phyloP scores from a whole-genome alignment of 2,888 invertebrate species.

The Sisyra terminalis region DNA sequence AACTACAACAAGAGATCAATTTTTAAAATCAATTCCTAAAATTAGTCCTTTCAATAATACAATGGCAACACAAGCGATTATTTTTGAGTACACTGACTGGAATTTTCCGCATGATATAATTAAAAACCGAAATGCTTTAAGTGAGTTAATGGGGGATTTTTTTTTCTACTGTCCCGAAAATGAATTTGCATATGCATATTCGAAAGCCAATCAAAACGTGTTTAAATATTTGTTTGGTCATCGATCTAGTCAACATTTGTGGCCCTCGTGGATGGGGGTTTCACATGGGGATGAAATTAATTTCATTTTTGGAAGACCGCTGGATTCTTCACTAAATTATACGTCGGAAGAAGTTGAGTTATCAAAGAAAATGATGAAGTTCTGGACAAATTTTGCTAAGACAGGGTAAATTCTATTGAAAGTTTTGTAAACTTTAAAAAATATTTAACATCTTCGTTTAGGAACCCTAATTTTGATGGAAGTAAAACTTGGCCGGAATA shows the following conservation, averaged over 20 bases:
- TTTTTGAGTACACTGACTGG: conserved; percentile 89
- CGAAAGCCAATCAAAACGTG: conserved; percentile 74
- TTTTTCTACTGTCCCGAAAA: conserved; percentile 92
- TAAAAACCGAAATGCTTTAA: conserved; percentile 68
- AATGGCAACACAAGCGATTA: conserved; percentile 70
- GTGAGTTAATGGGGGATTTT: conserved; percentile 88
- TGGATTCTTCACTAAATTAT: conserved; percentile 68
- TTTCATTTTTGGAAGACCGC: conserved; percentile 88
- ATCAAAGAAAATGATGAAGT: conserved; percentile 77
- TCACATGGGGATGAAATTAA: conserved; percentile 92
- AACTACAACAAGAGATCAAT: conserved; percentile 62
- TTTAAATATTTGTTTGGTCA: conserved; percentile 87
- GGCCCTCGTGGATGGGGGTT: conserved; percentile 93
- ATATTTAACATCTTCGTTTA: conserved; percentile 19
- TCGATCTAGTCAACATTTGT: conserved; percentile 64
- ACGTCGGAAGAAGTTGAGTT: conserved; percentile 68
- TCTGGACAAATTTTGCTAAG: conserved; percentile 93
- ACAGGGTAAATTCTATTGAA: conserved; percentile 53
- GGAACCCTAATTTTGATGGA: conserved; percentile 55
- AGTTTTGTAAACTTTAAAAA: too few relatives aligned
- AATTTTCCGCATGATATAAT: conserved; percentile 69
- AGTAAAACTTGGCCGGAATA: conserved; percentile 75
- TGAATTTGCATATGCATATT: conserved; percentile 78
- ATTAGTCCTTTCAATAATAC: conserved; percentile 73
- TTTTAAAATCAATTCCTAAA: conserved; percentile 59